Conservation (phyloP, 2,113 vertebrate genomes). For the Pachyramphus minor region DNA sequence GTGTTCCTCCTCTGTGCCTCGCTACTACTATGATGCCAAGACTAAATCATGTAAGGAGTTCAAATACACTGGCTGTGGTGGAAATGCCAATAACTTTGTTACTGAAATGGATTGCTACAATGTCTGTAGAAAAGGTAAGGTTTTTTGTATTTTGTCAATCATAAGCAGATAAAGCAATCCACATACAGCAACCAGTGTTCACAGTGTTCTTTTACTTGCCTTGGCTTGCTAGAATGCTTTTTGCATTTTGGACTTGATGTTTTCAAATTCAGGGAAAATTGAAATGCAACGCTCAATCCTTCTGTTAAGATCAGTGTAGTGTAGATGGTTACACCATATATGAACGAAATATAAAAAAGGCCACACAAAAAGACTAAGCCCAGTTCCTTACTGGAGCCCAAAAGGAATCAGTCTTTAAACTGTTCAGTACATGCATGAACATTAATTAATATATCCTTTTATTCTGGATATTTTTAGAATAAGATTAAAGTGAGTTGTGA, state of each 20-base stretch:
- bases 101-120: constrained; percentile 73
- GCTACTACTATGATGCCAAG: constrained; percentile 85
- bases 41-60: constrained; percentile 82
- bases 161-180: not conserved
- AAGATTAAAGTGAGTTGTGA: not conserved
- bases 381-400: not conserved
- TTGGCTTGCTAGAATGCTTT: not conserved
- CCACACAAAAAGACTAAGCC: not conserved
- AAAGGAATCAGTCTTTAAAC: not conserved
- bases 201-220: not conserved
- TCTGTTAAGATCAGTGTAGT: not conserved
- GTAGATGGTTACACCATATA: not conserved
- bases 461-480: not conserved
- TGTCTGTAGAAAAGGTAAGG: constrained; percentile 79
- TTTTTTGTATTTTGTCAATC: not conserved
- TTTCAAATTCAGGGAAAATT: not conserved
- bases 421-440: not conserved
- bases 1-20: constrained; percentile 83
- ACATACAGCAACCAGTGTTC: not conserved
- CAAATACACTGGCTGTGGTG: constrained; percentile 86
- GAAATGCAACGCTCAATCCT: not conserved
- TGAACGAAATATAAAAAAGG: not conserved
- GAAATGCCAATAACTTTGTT: constrained; percentile 91
- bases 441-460: not conserved
- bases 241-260: not conserved